Evolutionary conservation across 2,113 vertebrate species (phyloP).

Genomic region (Lepus americanus): DNA sequence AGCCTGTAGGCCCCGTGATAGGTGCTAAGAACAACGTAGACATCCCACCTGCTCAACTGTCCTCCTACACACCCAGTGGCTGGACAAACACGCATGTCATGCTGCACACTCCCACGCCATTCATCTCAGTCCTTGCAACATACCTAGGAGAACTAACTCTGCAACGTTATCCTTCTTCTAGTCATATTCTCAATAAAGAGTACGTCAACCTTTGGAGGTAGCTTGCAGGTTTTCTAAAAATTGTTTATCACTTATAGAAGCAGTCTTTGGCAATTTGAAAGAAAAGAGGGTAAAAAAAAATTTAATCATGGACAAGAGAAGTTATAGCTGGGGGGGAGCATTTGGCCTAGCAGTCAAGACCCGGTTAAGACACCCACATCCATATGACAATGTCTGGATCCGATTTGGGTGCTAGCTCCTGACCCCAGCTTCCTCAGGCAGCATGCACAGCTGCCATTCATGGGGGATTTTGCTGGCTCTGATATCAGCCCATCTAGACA

Average conservation of each 20-base stretch:
- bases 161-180: background rate
- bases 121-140: background rate
- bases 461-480: too few relatives aligned
- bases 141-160: background rate
- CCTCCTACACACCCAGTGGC: background rate
- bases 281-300: background rate
- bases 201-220: background rate
- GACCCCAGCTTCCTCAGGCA: too few relatives aligned
- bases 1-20: too few relatives aligned
- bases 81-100: background rate
- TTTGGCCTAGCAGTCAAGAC: too few relatives aligned
- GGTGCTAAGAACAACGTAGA: background rate
- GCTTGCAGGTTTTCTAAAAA: background rate
- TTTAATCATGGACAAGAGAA: background rate
- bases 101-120: background rate
- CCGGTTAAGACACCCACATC: too few relatives aligned
- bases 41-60: fast-evolving
- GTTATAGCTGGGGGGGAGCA: too few relatives aligned
- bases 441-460: too few relatives aligned
- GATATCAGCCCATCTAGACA: too few relatives aligned
- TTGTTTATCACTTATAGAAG: background rate
- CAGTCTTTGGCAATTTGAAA: background rate
- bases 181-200: background rate
- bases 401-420: too few relatives aligned
- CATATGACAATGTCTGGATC: too few relatives aligned